Percentiles rank a stretch among this genome's conserved stretches.
These are phyloP conservation scores for Synergus gifuensis DNA, from an alignment of 2,888 invertebrate genomes.

Conservation along the genomic window DNA sequence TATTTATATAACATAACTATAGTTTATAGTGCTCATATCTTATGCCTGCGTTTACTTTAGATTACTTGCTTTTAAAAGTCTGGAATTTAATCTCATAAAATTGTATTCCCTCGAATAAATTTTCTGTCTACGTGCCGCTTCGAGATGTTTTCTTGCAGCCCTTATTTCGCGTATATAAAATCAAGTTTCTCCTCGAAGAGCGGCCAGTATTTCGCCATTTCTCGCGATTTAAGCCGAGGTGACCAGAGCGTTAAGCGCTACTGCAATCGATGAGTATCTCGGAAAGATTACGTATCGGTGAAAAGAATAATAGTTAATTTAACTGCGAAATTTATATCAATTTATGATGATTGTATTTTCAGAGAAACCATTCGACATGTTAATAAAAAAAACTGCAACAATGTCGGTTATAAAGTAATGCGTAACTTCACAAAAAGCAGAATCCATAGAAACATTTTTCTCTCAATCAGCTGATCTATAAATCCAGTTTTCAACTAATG, in stretches of 20 bases:
- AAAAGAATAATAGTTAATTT: constrained; percentile 44
- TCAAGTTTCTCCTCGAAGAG: constrained; percentile 55
- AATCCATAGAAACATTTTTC: not conserved
- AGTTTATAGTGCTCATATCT: no score
- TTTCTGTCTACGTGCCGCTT: constrained; percentile 16
- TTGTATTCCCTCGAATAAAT: constrained; percentile 16
- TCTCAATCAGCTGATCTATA: constrained; percentile 53
- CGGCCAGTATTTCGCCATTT: constrained; percentile 53
- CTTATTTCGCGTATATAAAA: constrained; percentile 54
- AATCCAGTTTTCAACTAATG: constrained; percentile 6
- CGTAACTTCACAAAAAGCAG: not conserved
- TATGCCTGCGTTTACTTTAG: no score
- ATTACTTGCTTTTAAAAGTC: no score
- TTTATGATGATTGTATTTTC: no score
- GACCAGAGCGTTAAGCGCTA: constrained; percentile 53
- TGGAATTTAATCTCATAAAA: not conserved
- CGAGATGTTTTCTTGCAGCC: constrained; percentile 43
- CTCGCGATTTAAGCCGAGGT: constrained; percentile 49
- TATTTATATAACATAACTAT: no score
- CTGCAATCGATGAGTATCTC: constrained; percentile 55
- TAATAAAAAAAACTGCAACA: not conserved
- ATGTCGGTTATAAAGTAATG: not conserved
- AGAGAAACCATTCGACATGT: not conserved
- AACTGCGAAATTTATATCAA: constrained; percentile 14
- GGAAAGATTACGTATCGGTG: constrained; percentile 44